phyloP scores from a whole-genome alignment of 2,888 invertebrate species.

The Odontomyia ornata region DNA sequence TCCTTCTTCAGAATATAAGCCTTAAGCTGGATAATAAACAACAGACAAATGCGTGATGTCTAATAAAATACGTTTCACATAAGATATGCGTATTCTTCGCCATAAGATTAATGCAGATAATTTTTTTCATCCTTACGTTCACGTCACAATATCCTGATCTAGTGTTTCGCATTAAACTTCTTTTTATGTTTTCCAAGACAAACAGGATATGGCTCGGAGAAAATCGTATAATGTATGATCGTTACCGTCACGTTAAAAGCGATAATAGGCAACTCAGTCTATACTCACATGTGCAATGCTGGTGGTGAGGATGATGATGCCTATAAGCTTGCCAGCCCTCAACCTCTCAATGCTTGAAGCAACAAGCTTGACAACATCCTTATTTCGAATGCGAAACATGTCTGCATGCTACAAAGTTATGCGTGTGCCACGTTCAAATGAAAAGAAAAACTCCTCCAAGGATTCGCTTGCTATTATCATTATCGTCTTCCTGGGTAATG shows the following conservation, averaged over 20 bases:
- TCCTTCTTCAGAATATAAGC: background rate
- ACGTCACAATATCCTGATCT: background rate
- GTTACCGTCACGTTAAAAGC: conserved; percentile 6
- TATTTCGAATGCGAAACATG: background rate
- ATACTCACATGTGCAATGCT: too few relatives aligned
- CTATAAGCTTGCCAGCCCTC: background rate
- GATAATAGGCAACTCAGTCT: background rate
- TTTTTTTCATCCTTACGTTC: background rate
- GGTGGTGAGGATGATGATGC: background rate
- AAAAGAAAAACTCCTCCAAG: background rate
- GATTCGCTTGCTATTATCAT: background rate
- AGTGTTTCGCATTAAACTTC: too few relatives aligned
- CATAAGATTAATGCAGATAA: background rate
- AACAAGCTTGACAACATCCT: background rate
- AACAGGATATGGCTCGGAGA: background rate
- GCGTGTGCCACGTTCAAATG: background rate
- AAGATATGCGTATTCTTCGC: background rate
- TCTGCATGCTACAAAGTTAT: background rate
- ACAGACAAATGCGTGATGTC: background rate
- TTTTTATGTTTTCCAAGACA: background rate
- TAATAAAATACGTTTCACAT: background rate
- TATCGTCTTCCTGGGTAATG: background rate
- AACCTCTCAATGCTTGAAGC: background rate
- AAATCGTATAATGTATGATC: background rate
- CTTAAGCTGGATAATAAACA: background rate